phyloP scores from a whole-genome alignment of 64 coral and sea anemone species.

The Porites australiensis region DNA sequence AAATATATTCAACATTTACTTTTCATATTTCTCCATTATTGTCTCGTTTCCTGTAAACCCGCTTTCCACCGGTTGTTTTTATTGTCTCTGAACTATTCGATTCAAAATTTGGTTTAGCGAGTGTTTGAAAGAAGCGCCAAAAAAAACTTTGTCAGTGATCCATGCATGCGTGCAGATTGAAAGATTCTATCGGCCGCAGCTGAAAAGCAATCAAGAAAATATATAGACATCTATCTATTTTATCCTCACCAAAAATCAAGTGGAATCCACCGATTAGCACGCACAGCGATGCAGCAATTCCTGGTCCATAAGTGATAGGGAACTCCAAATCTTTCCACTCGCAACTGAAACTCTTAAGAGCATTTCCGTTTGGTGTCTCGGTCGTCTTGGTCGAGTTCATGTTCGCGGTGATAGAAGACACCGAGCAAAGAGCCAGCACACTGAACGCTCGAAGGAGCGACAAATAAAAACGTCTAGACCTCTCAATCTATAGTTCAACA shows the following conservation, averaged over 20 bases:
- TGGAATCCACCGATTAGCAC: slow-evolving; percentile 82
- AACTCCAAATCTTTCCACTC: slow-evolving; percentile 85
- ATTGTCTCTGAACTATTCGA: background rate
- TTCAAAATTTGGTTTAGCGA: background rate
- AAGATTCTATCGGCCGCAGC: background rate
- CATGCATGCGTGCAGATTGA: background rate
- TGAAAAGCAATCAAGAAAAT: background rate
- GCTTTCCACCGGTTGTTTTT: background rate
- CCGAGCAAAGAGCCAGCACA: background rate
- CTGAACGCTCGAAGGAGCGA: background rate
- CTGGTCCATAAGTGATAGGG: slow-evolving; percentile 80
- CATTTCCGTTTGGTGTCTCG: slow-evolving; percentile 21
- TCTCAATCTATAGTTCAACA: slow-evolving; percentile 9
- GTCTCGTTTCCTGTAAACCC: background rate
- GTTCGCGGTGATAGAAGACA: slow-evolving; percentile 25
- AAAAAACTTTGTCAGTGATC: background rate
- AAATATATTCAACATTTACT: background rate
- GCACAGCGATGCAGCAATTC: slow-evolving; percentile 70
- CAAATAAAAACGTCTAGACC: background rate
- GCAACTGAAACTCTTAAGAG: slow-evolving; percentile 61
- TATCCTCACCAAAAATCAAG: slow-evolving; percentile 78
- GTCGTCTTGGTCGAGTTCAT: background rate
- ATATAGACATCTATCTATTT: background rate
- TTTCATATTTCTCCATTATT: background rate
- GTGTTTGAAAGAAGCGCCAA: background rate